Evolutionary conservation across 2,888 invertebrate species (phyloP), one percentile per base, ranked within the genome.

Genomic region (Dexiosoma caninum): DNA sequence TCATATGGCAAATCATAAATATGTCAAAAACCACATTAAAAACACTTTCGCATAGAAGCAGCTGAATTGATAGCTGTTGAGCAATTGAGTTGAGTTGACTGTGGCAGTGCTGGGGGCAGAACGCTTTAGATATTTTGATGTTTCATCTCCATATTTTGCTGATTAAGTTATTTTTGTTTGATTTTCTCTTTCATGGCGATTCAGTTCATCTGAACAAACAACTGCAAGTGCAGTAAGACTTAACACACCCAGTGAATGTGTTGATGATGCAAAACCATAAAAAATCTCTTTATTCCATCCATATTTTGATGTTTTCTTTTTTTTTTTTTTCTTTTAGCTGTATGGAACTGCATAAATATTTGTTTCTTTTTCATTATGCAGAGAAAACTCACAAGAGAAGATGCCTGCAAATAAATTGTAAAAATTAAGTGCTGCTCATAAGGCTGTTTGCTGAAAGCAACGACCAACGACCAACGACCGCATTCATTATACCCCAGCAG

Each of bases 51-150:
- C 51, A 16, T 12, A 32, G 14, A 30, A 44, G 21, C 23, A 12
- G n/a, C n/a, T n/a, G n/a, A 37, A 19, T 55, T 64, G 44, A 44
- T 27, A 27, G 23, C 32, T 53, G 53, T 32, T 72, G 35, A 72
- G 42, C 53, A 46, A 19, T 64, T 64, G 35, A 57, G 19, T 12
- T 37, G n/a, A n/a, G n/a, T n/a, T n/a, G n/a, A n/a, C 57, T 46
- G 51, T 55, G 74, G 30, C 10, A 21, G 1, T 35, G 2, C 37
- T 53, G 21, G 23, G 23, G 16, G 2, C 0, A 32, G 59, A 57
- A 75, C n/a, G 19, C 44, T 53, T 23, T 23, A 44, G 27, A 66
- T 62, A n/a, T 55, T 44, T 64, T 37, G 37, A 44, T 55, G 42
- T 14, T 19, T 21, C 53, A 30, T 70, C 16, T 35, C 35, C n/a